These are phyloP conservation scores for Trichomycterus rosablanca DNA, from an alignment of 2,113 vertebrate species.

Conservation along the genomic window DNA sequence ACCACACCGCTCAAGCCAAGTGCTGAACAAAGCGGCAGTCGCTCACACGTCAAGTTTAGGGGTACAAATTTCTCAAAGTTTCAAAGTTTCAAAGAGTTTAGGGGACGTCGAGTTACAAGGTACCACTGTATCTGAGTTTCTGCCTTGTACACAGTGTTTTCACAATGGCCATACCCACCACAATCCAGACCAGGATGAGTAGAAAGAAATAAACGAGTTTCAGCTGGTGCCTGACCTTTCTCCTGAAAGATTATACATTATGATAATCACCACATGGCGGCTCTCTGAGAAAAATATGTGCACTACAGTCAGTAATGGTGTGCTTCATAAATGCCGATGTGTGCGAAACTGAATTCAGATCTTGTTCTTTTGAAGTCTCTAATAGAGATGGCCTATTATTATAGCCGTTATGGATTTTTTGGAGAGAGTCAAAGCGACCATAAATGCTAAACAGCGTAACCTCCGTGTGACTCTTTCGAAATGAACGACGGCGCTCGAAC, in stretches of 20 bases:
- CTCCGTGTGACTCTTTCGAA: slow-evolving; percentile 24
- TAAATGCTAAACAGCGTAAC: slow-evolving; percentile 15
- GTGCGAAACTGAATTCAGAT: slow-evolving; percentile 41
- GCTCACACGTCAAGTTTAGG: no score
- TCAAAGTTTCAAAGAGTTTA: no score
- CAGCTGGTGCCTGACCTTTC: neutral
- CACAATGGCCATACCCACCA: no score
- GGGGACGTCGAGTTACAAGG: no score
- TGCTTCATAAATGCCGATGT: slow-evolving; percentile 23
- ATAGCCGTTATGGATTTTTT: slow-evolving; percentile 6
- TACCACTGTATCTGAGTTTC: no score
- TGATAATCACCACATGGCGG: neutral
- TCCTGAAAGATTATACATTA: neutral
- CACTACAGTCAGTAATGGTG: slow-evolving; percentile 1
- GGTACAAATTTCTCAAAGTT: no score
- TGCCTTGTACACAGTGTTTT: no score
- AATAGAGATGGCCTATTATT: slow-evolving; percentile 12
- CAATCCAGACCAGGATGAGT: no score
- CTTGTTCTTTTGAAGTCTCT: slow-evolving; percentile 23
- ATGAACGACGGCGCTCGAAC: slow-evolving; percentile 22
- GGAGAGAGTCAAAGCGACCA: slow-evolving; percentile 9
- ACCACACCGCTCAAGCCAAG: no score
- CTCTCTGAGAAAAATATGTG: neutral
- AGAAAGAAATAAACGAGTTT: neutral
- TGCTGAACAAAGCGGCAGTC: no score